Evolutionary conservation across 2,113 vertebrate genomes (phyloP).

Genomic region (Oxyruncus cristatus): DNA sequence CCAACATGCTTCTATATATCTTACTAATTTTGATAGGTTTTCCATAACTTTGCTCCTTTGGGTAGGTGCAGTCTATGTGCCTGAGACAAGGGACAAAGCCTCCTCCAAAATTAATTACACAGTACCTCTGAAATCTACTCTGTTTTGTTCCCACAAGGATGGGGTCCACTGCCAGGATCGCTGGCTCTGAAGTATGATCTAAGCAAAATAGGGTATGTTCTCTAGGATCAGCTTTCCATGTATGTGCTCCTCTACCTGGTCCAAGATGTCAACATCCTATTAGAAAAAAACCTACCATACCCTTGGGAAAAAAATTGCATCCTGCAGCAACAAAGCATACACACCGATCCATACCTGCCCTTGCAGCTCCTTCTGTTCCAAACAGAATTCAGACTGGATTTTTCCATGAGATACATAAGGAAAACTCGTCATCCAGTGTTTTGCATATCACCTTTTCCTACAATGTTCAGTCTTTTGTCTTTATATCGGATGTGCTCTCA

Average conservation of each 20-base stretch:
- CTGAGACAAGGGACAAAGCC: background rate
- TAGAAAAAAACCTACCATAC: background rate
- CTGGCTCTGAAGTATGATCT: background rate
- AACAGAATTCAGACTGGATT: background rate
- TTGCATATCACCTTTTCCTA: background rate
- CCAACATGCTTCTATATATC: background rate
- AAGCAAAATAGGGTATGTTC: background rate
- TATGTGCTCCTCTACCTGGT: background rate
- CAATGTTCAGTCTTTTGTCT: background rate
- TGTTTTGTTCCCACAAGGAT: background rate
- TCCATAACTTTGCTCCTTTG: background rate
- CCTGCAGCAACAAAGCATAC: background rate
- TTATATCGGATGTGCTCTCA: background rate
- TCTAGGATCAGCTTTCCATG: background rate
- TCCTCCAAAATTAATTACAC: background rate
- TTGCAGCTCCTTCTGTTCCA: background rate
- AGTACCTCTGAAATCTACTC: background rate
- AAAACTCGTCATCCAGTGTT: background rate
- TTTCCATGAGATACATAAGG: background rate
- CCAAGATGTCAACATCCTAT: background rate
- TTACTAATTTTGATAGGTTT: background rate
- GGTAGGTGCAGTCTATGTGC: background rate
- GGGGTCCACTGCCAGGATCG: background rate
- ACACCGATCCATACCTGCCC: background rate
- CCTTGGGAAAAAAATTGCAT: background rate